phyloP scores from a whole-genome alignment of 2,797 vertebrate species.

The Poecilia wingei region DNA sequence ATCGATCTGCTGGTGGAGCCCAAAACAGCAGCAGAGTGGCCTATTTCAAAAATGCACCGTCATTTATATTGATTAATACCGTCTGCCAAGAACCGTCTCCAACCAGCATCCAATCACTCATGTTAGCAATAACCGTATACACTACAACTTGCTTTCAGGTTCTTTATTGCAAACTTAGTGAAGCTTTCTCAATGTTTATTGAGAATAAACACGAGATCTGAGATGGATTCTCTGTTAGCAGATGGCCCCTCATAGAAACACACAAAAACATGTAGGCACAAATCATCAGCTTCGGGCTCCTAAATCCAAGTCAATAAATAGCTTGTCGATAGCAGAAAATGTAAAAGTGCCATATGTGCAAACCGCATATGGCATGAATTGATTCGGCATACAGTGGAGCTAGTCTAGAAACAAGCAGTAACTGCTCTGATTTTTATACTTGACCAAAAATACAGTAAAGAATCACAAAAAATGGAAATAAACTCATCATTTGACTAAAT shows the following conservation, averaged over 20 bases:
- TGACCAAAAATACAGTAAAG: not conserved
- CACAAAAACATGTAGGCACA: conserved; percentile 5
- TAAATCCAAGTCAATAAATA: conserved; percentile 24
- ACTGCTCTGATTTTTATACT: not conserved
- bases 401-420: not conserved
- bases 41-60: conserved; percentile 64
- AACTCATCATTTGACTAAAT: conserved; percentile 5
- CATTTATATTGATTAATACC: conserved; percentile 67
- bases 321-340: conserved; percentile 11
- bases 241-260: conserved; percentile 13
- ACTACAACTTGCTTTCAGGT: conserved; percentile 1
- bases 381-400: conserved; percentile 1
- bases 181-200: conserved; percentile 25
- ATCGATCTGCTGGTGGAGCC: conserved; percentile 46
- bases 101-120: conserved; percentile 28
- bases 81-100: conserved; percentile 36
- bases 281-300: conserved; percentile 19
- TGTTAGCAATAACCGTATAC: conserved; percentile 40
- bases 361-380: conserved; percentile 1
- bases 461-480: not conserved
- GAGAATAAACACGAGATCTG: not conserved
- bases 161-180: conserved; percentile 19
- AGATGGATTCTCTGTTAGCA: conserved; percentile 17
- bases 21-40: conserved; percentile 34
- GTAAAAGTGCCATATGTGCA: not conserved